phyloP scores from a whole-genome alignment of 2,113 vertebrate species.

The Sebastes fasciatus region DNA sequence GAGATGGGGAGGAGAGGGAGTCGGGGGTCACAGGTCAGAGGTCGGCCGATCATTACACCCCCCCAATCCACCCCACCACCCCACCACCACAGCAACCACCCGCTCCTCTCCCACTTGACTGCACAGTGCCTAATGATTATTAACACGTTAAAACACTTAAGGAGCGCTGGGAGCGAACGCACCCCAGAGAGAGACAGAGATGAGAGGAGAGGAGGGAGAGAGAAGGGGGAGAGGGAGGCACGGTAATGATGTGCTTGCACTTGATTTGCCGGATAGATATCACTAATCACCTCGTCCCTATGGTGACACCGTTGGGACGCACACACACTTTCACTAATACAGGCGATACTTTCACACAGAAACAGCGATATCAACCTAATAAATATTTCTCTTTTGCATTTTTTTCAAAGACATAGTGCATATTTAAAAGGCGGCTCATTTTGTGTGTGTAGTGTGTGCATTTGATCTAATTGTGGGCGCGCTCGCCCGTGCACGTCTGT shows the following conservation, averaged over 20 bases:
- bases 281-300: constrained; percentile 81
- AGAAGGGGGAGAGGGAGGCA: constrained; percentile 40
- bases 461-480: constrained; percentile 44
- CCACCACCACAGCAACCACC: constrained; percentile 10
- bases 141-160: constrained; percentile 86
- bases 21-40: constrained; percentile 74
- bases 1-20: constrained; percentile 13
- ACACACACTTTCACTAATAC: constrained; percentile 28
- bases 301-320: constrained; percentile 72
- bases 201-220: constrained; percentile 55
- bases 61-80: constrained; percentile 20
- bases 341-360: constrained; percentile 52
- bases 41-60: constrained; percentile 75
- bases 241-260: constrained; percentile 77
- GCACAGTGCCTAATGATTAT: constrained; percentile 82
- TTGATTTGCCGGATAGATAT: constrained; percentile 75
- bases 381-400: constrained; percentile 83
- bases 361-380: constrained; percentile 72
- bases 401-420: constrained; percentile 67
- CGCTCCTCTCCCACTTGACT: constrained; percentile 74
- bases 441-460: constrained; percentile 28
- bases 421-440: constrained; percentile 72
- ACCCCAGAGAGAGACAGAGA: constrained; percentile 71
- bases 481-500: neutral
- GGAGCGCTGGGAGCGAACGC: constrained; percentile 75